Base-by-base conservation (phyloP, 1,140 invertebrate genomes). In the Lepidurus packardi region DNA sequence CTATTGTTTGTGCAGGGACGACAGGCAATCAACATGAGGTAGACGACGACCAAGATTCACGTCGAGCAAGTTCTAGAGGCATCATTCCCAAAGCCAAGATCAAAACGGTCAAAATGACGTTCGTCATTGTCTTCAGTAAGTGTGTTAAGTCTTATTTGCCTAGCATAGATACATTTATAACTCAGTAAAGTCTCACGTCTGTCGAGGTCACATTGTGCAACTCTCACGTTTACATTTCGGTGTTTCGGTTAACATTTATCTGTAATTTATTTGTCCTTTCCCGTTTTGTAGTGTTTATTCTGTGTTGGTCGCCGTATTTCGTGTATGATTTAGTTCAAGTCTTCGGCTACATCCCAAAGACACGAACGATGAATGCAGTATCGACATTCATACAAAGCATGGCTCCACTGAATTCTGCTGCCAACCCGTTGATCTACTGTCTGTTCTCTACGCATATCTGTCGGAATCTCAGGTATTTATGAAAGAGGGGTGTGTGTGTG, bases 61-160 rank as follows among this genome's bases (percentile, higher is more conserved):
- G 85, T 45, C 78, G 86, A 47, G 86, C 86, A 7, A 85, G 85
- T 79, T 87, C 87, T 0, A 78, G 93, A 79, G 95, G 95, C 42
- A 90, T 97, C 25, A 97, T 98, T 83, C 95, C 95, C 1, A 88
- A 93, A 81, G 96, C 96, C 9, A 97, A 97, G 87, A 94, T 98
- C 80, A 95, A 97, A 86, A 97, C 95, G n/a, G 92, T 97, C 73
- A 98, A 98, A 86, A 97, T 98, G 95, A 97, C 96, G 0, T 92
- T 97, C 80, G 94, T 95, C 78, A 98, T 98, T 82, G 94, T 98
- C 79, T 93, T 96, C 83, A 93, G 94, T 95, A 85, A 90, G 84
- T 82, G 24, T 34, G 10, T 73, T 21, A 34, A 77, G 9, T 45
- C 34, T 34, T 34, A 3, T 34, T 34, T 4, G 34, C 34, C 3